These are phyloP conservation scores for Amphiprion percula DNA, from an alignment of 2,113 vertebrate genomes.

Conservation along the genomic window DNA sequence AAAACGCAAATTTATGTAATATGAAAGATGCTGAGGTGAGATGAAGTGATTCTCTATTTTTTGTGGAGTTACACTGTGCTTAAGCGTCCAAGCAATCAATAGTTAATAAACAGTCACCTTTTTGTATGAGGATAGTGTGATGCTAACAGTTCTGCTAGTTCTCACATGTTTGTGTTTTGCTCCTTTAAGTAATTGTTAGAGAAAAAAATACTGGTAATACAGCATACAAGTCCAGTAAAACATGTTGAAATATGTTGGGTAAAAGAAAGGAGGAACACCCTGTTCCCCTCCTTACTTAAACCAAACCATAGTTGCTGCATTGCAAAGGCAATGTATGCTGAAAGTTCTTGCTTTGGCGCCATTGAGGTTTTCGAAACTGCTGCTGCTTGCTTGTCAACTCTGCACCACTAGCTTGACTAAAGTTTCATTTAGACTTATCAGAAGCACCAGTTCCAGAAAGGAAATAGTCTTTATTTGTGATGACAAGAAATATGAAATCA, in stretches of 20 bases:
- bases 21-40: not conserved
- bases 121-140: conserved; percentile 1
- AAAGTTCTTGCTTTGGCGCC: not conserved
- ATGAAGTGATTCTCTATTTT: conserved; percentile 4
- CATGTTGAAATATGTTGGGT: not conserved
- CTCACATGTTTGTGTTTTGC: not conserved
- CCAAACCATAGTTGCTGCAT: conserved; percentile 31
- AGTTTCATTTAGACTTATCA: conserved; percentile 14
- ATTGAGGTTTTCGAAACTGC: conserved; percentile 4
- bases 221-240: not conserved
- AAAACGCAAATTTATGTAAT: too few species aligned
- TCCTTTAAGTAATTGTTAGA: too few species aligned
- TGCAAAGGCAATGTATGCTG: conserved; percentile 1
- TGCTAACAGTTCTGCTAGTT: not conserved
- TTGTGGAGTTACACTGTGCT: conserved; percentile 4
- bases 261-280: conserved; percentile 6
- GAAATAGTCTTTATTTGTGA: conserved; percentile 9
- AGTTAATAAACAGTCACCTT: conserved; percentile 7
- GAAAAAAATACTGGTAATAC: not conserved
- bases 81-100: conserved; percentile 12
- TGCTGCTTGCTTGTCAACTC: not conserved
- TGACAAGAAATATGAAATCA: conserved; percentile 26
- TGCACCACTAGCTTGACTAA: not conserved
- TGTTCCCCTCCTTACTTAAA: conserved; percentile 16
- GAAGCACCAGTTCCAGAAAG: conserved; percentile 27